phyloP scores from a whole-genome alignment of 1,140 invertebrate genomes.

The Nasonia giraulti region DNA sequence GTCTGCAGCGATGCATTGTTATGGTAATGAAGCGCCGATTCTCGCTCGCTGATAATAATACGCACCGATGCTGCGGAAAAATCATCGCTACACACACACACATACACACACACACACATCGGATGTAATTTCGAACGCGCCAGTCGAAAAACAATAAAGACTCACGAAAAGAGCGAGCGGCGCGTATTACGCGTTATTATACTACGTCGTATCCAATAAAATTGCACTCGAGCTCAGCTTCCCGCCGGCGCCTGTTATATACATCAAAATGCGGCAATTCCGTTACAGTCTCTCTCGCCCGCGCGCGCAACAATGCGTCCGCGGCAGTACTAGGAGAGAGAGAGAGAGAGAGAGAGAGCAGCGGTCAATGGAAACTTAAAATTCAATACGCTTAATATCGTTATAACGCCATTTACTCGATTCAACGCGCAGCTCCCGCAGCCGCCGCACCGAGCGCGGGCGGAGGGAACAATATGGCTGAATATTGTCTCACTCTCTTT shows the following conservation, averaged over 20 bases:
- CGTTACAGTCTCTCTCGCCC: background rate
- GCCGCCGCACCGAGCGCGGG: too few species aligned
- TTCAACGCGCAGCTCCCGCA: constrained; percentile 2
- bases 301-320: constrained; percentile 8
- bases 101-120: too few species aligned
- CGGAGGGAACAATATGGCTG: constrained; percentile 24
- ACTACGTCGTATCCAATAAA: constrained; percentile 17
- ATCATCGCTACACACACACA: background rate
- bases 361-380: constrained; percentile 45
- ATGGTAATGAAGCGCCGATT: constrained; percentile 37
- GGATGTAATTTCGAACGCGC: background rate
- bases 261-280: constrained; percentile 34
- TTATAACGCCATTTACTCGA: constrained; percentile 40
- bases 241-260: background rate
- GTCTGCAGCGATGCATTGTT: constrained; percentile 17
- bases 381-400: constrained; percentile 48
- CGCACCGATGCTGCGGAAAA: background rate
- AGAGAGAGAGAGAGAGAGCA: too few species aligned
- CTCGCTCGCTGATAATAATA: background rate
- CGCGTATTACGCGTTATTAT: too few species aligned
- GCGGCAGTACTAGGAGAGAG: background rate
- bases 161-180: background rate
- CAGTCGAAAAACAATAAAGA: background rate
- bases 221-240: background rate
- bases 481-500: constrained; percentile 20